Conservation (phyloP, 2,888 invertebrate genomes). For the Brachylomia viminalis region DNA sequence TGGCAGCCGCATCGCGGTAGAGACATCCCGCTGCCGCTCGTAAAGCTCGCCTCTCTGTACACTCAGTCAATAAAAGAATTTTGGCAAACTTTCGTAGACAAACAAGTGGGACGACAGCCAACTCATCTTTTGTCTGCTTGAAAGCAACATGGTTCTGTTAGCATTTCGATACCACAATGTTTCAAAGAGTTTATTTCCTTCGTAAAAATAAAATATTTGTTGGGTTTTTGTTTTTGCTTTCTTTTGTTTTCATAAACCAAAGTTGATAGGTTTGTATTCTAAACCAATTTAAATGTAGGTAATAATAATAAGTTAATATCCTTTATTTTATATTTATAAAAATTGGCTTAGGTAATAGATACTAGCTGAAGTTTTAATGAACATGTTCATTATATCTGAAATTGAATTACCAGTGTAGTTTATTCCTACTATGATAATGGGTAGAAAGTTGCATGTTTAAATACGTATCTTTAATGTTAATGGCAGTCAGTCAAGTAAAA, state of each 20-base stretch:
- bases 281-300: background rate
- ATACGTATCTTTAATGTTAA: background rate
- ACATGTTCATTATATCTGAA: background rate
- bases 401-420: background rate
- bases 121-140: slow-evolving; percentile 89
- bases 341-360: background rate
- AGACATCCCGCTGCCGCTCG: slow-evolving; percentile 78
- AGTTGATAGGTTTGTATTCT: background rate
- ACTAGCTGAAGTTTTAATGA: background rate
- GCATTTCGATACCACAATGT: slow-evolving; percentile 83
- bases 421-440: background rate
- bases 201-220: slow-evolving; percentile 35
- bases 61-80: slow-evolving; percentile 89
- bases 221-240: background rate
- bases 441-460: background rate
- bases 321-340: background rate
- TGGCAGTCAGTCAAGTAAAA: background rate
- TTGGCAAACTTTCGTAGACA: slow-evolving; percentile 90
- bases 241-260: background rate
- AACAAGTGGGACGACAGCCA: slow-evolving; percentile 89
- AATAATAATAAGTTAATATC: background rate
- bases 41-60: slow-evolving; percentile 83
- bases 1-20: slow-evolving; percentile 70
- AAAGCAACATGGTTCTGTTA: slow-evolving; percentile 87
- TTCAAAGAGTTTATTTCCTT: slow-evolving; percentile 74